These are phyloP conservation scores for Vanessa atalanta DNA, from an alignment of 1,140 invertebrate genomes.

Conservation along the genomic window DNA sequence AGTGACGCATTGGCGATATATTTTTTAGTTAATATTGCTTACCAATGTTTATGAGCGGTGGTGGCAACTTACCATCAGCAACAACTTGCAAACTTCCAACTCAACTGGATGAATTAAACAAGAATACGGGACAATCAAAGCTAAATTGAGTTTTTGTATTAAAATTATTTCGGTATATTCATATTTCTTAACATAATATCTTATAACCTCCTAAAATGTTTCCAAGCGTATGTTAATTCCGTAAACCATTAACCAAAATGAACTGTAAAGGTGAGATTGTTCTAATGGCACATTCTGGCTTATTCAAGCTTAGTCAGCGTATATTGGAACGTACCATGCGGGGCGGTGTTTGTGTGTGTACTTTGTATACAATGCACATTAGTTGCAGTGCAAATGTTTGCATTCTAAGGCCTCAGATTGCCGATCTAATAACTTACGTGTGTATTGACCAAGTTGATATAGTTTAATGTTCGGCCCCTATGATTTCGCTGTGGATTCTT, in stretches of 20 bases:
- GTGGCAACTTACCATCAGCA: too few relatives aligned
- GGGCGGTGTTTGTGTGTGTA: conserved; percentile 21
- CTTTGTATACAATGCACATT: conserved; percentile 18
- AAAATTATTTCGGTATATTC: too few relatives aligned
- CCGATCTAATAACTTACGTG: conserved; percentile 17
- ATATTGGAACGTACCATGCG: conserved; percentile 21
- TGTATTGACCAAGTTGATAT: conserved; percentile 7
- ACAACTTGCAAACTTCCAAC: too few relatives aligned
- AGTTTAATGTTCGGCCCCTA: background rate
- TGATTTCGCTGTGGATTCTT: conserved; percentile 1
- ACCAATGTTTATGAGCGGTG: too few relatives aligned
- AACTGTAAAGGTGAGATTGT: conserved; percentile 9
- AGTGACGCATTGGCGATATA: too few relatives aligned
- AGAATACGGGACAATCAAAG: too few relatives aligned
- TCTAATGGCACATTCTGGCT: conserved; percentile 18
- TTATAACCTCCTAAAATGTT: background rate
- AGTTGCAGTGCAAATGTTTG: conserved; percentile 25
- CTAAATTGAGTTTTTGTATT: too few relatives aligned
- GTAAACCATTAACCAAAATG: background rate
- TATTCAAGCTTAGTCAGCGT: conserved; percentile 22
- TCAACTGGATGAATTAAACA: too few relatives aligned
- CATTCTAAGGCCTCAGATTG: conserved; percentile 7
- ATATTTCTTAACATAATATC: too few relatives aligned
- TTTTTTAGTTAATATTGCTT: too few relatives aligned
- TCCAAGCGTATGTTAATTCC: background rate